These are phyloP conservation scores for Gortyna flavago DNA, from an alignment of 2,888 invertebrate species.

Conservation along the genomic window DNA sequence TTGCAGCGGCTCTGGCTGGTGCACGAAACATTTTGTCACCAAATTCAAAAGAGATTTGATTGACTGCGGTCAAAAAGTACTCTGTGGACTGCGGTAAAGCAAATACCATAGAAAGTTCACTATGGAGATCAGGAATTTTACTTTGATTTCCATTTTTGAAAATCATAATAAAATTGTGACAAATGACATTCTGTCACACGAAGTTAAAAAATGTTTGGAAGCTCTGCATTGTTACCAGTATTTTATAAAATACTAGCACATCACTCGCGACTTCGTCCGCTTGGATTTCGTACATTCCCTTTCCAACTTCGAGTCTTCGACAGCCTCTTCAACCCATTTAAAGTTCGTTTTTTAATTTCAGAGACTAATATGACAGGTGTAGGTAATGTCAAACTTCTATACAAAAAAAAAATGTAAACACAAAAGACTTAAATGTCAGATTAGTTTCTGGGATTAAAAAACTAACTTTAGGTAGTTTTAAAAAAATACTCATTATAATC, in stretches of 20 bases:
- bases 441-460: too few species aligned
- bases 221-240: background rate
- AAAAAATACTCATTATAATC: too few species aligned
- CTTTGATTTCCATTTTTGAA: background rate
- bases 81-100: too few species aligned
- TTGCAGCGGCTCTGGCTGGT: background rate
- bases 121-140: background rate
- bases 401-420: too few species aligned
- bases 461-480: too few species aligned
- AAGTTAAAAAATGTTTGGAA: background rate
- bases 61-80: too few species aligned
- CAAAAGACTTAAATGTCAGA: too few species aligned
- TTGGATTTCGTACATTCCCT: background rate
- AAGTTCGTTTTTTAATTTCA: too few species aligned
- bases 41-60: conserved; percentile 18
- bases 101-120: background rate
- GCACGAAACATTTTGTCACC: background rate
- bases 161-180: background rate
- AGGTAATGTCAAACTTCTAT: too few species aligned
- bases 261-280: background rate
- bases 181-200: background rate
- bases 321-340: background rate
- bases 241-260: background rate
- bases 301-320: background rate
- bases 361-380: too few species aligned